Evolutionary conservation across 2,888 invertebrate species (phyloP), one percentile per base, ranked within the genome.

Genomic region (Tethea ocularis): DNA sequence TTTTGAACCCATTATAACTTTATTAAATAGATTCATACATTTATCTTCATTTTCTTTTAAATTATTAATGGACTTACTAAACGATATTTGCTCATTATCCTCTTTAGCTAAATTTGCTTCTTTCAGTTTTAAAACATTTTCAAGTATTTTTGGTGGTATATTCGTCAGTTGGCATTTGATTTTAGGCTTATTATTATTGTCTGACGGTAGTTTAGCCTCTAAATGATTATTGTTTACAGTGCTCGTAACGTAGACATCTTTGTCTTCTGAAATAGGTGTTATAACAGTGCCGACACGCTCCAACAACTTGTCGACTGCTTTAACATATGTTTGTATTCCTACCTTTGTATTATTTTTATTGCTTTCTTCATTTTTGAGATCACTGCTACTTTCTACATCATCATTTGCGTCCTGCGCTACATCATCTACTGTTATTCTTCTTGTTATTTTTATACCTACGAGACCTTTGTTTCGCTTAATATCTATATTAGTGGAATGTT

Each of bases 381-480:
- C 17, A 26, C 55, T 15, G 20, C 59, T 11, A 22, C 22, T 22
- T 22, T 33, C 20, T 33, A 33, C 6, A 15, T 22, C 5, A 20
- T 6, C 17, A 54, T 22, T 46, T 10, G 20, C 10, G 13, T 36
- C 33, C 13, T 13, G 13, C 33, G 20, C 5, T 22, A 3, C 29
- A 59, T 51, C 36, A 41, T 51, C 36, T 20, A 59, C 33, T 66
- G 61, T 36, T 52, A 63, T 29, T 57, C 51, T 57, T 41, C 29
- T 69, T 53, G 58, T 69, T 56, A 84, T 69, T 69, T 71, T 83
- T 61, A 86, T 66, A 11, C 85, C 86, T 23, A 85, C 58, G 26
- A 84, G 69, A 20, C 86, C 85, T 64, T 33, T 67, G 61, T 85
- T 86, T 59, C 69, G 78, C 64, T 80, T 83, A 15, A 79, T 73